Evolutionary conservation across 1,140 invertebrate genomes (phyloP), one percentile per base, ranked within the genome.

Genomic region (Charaxes varanes): DNA sequence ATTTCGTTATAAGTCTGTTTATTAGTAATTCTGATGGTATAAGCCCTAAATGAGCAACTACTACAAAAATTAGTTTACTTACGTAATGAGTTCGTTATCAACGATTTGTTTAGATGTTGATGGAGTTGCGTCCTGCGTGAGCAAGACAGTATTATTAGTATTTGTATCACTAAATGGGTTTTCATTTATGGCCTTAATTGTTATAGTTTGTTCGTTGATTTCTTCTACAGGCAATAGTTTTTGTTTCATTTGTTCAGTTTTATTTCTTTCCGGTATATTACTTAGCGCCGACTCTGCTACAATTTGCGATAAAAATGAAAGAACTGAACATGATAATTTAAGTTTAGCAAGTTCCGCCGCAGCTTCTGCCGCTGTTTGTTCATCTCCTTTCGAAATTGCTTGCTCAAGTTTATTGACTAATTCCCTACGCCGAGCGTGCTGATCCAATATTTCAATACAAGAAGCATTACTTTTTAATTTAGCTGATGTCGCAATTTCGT

Each of bases 231-330:
- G n/a, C n/a, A n/a, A n/a, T n/a, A n/a, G n/a, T n/a, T 8, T 28
- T 28, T 15, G 26, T 1, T 28, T 4, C 5, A 14, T 8, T 5
- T 15, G 3, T 27, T 13, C 13, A 11, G 5, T 1, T 5, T 11
- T 14, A 28, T 15, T 28, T 28, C 15, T 14, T 28, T 28, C 13
- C 15, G 6, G n/a, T 15, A 14, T 14, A 5, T 15, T 28, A 15
- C 15, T 14, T 28, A 6, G 7, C 1, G 11, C 6, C 14, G 41
- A 18, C 13, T 30, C 42, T 8, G 37, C 55, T 33, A 76, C 37
- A 33, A 83, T 79, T 67, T 79, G 73, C 5, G 76, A 83, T 5
- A 76, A 70, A 62, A 76, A 80, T 10, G 79, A 80, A 15, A 83
- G 44, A 5, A 83, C 76, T 16, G 79, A 79, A 61, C 79, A 80